phyloP scores from a whole-genome alignment of 2,797 vertebrate genomes.

The Gephyroberyx darwinii region DNA sequence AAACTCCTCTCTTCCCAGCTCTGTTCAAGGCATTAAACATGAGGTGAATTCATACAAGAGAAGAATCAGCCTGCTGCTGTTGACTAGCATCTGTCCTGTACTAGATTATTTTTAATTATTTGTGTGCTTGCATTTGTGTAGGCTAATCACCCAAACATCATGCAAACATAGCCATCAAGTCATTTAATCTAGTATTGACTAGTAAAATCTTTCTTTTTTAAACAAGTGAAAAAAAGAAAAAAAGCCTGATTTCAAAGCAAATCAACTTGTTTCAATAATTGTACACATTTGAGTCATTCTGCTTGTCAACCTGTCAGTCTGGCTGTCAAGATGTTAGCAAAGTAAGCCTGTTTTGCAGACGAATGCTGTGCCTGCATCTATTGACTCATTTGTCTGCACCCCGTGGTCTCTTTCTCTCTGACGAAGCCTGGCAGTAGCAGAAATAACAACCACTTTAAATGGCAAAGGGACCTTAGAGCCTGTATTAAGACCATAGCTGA shows the following conservation, averaged over 20 bases:
- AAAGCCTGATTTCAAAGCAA: too few relatives aligned
- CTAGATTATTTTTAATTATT: neutral
- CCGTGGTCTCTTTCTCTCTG: neutral
- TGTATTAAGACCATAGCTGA: neutral
- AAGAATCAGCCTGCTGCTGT: conserved; percentile 27
- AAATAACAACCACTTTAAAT: neutral
- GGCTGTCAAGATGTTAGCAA: neutral
- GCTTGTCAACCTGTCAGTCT: neutral
- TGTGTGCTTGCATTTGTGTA: neutral
- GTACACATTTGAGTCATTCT: neutral
- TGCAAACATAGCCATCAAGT: too few relatives aligned
- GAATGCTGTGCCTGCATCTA: conserved; percentile 2
- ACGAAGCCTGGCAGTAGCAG: neutral
- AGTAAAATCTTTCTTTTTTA: too few relatives aligned
- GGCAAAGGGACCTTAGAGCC: neutral
- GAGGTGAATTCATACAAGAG: conserved; percentile 35
- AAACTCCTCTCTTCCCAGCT: conserved; percentile 22
- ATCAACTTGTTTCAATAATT: too few relatives aligned
- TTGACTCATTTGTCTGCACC: neutral
- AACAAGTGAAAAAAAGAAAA: too few relatives aligned
- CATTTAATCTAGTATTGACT: too few relatives aligned
- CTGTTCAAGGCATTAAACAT: conserved; percentile 65
- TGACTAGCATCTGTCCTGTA: accelerated
- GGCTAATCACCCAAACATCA: too few relatives aligned
- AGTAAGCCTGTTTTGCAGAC: conserved; percentile 2